Percentiles rank a stretch among this genome's conserved stretches.
Evolutionary conservation across 1,140 invertebrate species (phyloP).

Genomic region (Plectrocnemia conspersa): DNA sequence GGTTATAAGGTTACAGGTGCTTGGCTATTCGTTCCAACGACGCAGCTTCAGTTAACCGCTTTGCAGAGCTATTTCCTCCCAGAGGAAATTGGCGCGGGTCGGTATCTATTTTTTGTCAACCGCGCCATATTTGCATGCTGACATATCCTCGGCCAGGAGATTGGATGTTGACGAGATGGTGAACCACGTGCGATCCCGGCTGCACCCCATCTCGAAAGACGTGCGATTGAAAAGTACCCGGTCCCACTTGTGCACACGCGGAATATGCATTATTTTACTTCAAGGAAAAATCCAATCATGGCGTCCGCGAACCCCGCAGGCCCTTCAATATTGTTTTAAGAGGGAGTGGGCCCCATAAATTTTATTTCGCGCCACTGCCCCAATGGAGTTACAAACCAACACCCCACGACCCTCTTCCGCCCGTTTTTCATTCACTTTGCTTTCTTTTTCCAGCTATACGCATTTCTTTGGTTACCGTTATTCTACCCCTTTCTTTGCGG

Average conservation of each 20-base stretch:
- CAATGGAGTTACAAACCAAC: conserved; percentile 14
- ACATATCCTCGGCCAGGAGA: conserved; percentile 17
- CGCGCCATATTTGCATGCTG: conserved; percentile 25
- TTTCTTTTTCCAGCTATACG: conserved; percentile 6
- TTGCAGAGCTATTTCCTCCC: conserved; percentile 21
- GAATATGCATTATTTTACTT: conserved; percentile 24
- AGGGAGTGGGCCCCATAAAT: conserved; percentile 31
- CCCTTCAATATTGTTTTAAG: conserved; percentile 36
- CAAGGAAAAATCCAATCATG: conserved; percentile 35
- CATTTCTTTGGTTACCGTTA: conserved; percentile 7
- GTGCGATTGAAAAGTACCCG: not conserved
- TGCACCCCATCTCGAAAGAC: not conserved
- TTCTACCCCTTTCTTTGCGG: conserved; percentile 14
- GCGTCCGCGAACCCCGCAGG: conserved; percentile 9
- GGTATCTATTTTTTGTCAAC: conserved; percentile 29
- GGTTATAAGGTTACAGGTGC: too few species aligned
- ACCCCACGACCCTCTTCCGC: conserved; percentile 5
- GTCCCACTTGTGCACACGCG: not conserved
- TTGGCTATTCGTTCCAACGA: too few species aligned
- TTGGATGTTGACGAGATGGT: conserved; percentile 23
- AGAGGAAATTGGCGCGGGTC: conserved; percentile 32
- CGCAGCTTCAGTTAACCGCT: too few species aligned
- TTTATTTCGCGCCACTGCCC: conserved; percentile 26
- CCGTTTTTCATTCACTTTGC: conserved; percentile 22
- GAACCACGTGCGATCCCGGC: conserved; percentile 1